Evolutionary conservation across 2,888 invertebrate genomes (phyloP).

Genomic region (Dryobota labecula): DNA sequence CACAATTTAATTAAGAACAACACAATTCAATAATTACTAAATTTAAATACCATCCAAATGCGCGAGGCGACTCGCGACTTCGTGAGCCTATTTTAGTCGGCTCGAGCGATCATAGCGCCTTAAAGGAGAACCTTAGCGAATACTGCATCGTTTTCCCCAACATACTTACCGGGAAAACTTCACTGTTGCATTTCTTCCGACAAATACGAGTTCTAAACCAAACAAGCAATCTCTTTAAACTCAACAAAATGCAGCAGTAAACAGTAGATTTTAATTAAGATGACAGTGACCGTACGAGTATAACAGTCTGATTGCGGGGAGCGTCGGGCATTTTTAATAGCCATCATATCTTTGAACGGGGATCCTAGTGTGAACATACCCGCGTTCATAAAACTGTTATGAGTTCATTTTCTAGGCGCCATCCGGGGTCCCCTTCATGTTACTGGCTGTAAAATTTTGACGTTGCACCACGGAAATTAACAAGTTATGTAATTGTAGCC

Average conservation of each 20-base stretch:
- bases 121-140: neutral
- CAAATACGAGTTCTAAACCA: conserved; percentile 17
- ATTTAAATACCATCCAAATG: too few relatives aligned
- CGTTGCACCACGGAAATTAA: conserved; percentile 64
- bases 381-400: conserved; percentile 87
- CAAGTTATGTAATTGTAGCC: conserved; percentile 60
- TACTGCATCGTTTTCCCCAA: conserved; percentile 9
- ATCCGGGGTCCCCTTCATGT: conserved; percentile 62
- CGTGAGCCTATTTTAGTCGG: too few relatives aligned
- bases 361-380: conserved; percentile 71
- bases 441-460: conserved; percentile 67
- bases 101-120: too few relatives aligned
- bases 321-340: conserved; percentile 83
- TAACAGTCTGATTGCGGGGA: conserved; percentile 82
- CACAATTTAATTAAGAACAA: too few relatives aligned
- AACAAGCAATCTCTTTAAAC: conserved; percentile 35
- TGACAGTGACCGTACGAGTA: conserved; percentile 77
- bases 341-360: conserved; percentile 80
- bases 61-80: too few relatives aligned
- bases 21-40: too few relatives aligned
- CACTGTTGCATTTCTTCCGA: neutral
- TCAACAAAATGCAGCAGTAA: conserved; percentile 68
- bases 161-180: conserved; percentile 18
- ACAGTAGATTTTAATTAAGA: conserved; percentile 86
- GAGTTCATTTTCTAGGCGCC: conserved; percentile 84